Percentiles rank a stretch among this genome's conserved stretches.
phyloP scores from a whole-genome alignment of 1,140 invertebrate genomes.

The Pseudachorutes palmiensis region DNA sequence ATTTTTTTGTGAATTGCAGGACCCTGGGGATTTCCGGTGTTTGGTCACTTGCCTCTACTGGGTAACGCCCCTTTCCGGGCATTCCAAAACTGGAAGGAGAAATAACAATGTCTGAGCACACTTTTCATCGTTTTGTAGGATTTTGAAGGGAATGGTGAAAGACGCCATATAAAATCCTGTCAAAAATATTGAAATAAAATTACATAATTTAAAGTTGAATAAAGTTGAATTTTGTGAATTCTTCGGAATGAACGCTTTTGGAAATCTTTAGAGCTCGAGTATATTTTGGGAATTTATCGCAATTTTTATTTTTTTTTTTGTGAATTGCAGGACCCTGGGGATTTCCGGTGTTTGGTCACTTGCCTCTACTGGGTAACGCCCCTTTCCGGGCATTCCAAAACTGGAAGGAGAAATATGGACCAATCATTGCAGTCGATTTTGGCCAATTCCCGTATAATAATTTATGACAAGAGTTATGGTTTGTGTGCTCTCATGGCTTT shows the following conservation, averaged over 20 bases:
- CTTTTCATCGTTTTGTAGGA: no score
- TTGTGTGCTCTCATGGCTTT: no score
- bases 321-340: constrained; percentile 8
- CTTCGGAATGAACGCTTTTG: no score
- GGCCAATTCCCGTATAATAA: background rate
- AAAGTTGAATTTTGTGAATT: no score
- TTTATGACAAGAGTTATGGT: background rate
- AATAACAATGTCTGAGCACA: no score
- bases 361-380: constrained; percentile 2
- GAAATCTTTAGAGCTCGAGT: no score
- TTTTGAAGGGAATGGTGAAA: no score
- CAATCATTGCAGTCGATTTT: constrained; percentile 11
- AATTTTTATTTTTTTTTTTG: background rate
- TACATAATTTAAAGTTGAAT: no score
- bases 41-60: constrained; percentile 8
- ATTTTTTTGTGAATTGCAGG: constrained; percentile 1
- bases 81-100: background rate
- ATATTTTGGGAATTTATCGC: no score
- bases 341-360: constrained; percentile 9
- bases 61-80: background rate
- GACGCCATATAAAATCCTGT: no score
- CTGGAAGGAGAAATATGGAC: constrained; percentile 13
- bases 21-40: constrained; percentile 7
- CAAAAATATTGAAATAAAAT: no score
- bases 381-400: background rate